phyloP scores from a whole-genome alignment of 2,797 vertebrate species.

The Meda fulgida region DNA sequence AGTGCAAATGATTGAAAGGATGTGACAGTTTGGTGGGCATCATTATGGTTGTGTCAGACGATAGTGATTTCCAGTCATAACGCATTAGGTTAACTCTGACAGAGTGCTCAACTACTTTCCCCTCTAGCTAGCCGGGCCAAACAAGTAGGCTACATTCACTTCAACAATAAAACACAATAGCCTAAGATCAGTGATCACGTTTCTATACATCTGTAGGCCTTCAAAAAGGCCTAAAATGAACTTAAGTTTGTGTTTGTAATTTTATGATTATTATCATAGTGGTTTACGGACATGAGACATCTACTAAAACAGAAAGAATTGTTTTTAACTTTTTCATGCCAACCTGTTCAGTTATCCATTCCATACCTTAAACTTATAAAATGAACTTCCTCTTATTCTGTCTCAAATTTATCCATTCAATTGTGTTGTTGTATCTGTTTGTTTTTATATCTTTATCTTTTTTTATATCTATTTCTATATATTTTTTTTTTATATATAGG shows the following conservation, averaged over 20 bases:
- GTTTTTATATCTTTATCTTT: background rate
- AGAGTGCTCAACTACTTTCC: slow-evolving; percentile 42
- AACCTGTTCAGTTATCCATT: background rate
- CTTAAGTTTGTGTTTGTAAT: background rate
- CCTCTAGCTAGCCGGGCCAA: slow-evolving; percentile 33
- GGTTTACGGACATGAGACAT: background rate
- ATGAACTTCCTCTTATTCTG: too few relatives aligned
- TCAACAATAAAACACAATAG: slow-evolving; percentile 14
- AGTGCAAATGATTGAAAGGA: slow-evolving; percentile 63
- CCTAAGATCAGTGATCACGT: background rate
- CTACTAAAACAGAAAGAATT: background rate
- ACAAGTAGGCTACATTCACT: slow-evolving; percentile 18
- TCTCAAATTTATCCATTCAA: background rate
- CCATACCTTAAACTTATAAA: too few relatives aligned
- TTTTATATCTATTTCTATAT: background rate
- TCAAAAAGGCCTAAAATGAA: background rate
- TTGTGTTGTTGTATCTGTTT: background rate
- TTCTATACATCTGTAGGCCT: background rate
- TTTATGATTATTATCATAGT: background rate
- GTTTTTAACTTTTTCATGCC: background rate
- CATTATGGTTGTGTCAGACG: slow-evolving; percentile 66
- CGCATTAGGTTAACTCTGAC: slow-evolving; percentile 59
- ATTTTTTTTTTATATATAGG: too few relatives aligned
- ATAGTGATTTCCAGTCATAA: slow-evolving; percentile 64
- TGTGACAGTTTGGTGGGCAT: slow-evolving; percentile 69